Conservation (phyloP, 2,888 invertebrate species). For the Aethes cnicana region DNA sequence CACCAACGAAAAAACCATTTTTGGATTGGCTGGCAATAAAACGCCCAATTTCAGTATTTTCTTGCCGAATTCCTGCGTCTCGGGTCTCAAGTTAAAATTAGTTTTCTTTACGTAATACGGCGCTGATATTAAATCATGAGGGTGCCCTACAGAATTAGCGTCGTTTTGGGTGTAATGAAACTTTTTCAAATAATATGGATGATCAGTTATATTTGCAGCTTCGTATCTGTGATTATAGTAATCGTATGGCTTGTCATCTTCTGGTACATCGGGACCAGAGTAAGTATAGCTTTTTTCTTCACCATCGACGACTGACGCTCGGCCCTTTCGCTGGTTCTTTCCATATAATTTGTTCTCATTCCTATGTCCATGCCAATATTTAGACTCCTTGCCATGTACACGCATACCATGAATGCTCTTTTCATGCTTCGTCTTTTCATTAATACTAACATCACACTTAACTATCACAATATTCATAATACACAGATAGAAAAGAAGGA, state of each 20-base stretch:
- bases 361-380: constrained; percentile 49
- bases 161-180: constrained; percentile 52
- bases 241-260: constrained; percentile 58
- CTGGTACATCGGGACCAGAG: constrained; percentile 48
- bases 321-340: constrained; percentile 50
- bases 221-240: constrained; percentile 57
- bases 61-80: constrained; percentile 61
- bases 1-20: constrained; percentile 84
- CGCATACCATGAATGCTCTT: constrained; percentile 44
- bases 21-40: constrained; percentile 83
- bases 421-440: constrained; percentile 56
- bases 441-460: constrained; percentile 76
- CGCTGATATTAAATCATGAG: constrained; percentile 62
- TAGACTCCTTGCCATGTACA: constrained; percentile 45
- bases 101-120: constrained; percentile 69
- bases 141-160: constrained; percentile 58
- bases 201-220: constrained; percentile 51
- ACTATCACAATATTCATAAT: constrained; percentile 72
- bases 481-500: constrained; percentile 68
- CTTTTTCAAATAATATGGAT: constrained; percentile 42
- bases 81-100: constrained; percentile 65
- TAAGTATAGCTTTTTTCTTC: constrained; percentile 56
- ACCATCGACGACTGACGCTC: constrained; percentile 49
- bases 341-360: constrained; percentile 45
- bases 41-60: constrained; percentile 84